Percentiles rank a stretch among this genome's conserved stretches.
Evolutionary conservation across 2,113 vertebrate genomes (phyloP).

Genomic region (Clarias magur): DNA sequence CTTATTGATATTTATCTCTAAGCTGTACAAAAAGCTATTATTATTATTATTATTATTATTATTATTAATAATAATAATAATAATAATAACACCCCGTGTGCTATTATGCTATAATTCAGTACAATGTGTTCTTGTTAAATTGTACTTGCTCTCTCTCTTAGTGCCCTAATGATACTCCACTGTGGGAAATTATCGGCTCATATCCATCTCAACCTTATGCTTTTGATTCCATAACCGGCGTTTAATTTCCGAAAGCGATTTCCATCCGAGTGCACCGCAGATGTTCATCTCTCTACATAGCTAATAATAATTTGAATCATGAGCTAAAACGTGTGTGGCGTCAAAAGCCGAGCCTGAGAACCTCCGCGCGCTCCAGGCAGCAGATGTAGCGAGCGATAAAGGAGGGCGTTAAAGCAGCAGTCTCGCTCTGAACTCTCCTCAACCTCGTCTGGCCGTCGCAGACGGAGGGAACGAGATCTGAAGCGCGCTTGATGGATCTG

Average conservation of each 20-base stretch:
- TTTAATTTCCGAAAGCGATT: constrained; percentile 22
- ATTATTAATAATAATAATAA: no score
- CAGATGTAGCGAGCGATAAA: neutral
- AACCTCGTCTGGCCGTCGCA: constrained; percentile 60
- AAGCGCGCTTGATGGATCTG: constrained; percentile 52
- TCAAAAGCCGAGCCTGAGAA: neutral
- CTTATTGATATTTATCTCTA: neutral
- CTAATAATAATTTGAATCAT: neutral
- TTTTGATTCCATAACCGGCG: neutral
- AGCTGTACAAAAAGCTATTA: neutral
- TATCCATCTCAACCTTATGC: constrained; percentile 1
- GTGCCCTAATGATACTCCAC: neutral
- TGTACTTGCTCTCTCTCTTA: neutral
- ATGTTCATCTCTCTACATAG: neutral
- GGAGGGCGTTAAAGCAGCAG: constrained; percentile 10
- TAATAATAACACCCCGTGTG: neutral
- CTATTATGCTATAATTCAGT: neutral
- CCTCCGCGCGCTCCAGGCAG: constrained; percentile 9
- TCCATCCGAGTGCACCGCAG: neutral
- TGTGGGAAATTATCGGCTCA: neutral
- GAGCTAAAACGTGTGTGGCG: neutral
- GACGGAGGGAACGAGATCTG: constrained; percentile 25
- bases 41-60: neutral
- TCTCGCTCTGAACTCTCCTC: constrained; percentile 62
- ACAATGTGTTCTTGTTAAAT: neutral